phyloP scores from a whole-genome alignment of 2,797 vertebrate genomes.

The Kryptopterus vitreolus region DNA sequence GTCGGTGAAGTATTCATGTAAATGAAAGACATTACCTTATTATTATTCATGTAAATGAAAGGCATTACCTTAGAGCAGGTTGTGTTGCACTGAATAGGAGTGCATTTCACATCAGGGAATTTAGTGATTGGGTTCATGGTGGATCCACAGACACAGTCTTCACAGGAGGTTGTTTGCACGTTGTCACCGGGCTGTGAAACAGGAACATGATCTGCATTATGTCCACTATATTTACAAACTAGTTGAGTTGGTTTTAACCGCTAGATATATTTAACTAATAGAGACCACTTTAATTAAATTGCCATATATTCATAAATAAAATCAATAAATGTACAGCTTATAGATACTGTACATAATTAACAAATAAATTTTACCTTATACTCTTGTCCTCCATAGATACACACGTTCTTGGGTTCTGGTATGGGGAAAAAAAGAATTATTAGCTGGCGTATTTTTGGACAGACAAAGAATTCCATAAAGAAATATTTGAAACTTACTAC shows the following conservation, averaged over 20 bases:
- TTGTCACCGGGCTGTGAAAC: conserved; percentile 74
- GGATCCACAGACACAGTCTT: conserved; percentile 74
- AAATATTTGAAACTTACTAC: conserved; percentile 66
- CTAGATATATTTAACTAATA: background rate
- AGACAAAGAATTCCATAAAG: background rate
- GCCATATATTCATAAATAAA: background rate
- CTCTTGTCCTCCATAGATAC: conserved; percentile 69
- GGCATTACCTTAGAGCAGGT: conserved; percentile 72
- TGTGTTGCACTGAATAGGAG: conserved; percentile 67
- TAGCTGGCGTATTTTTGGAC: background rate
- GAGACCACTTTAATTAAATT: background rate
- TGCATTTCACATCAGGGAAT: conserved; percentile 72
- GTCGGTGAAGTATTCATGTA: background rate
- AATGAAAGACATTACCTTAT: conserved; percentile 60
- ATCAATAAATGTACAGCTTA: background rate
- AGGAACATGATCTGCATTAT: background rate
- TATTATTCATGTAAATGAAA: background rate
- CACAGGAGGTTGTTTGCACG: conserved; percentile 73
- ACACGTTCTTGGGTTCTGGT: conserved; percentile 67
- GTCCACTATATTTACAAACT: background rate
- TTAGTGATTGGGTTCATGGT: conserved; percentile 59
- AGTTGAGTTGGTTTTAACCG: background rate
- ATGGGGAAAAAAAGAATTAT: conserved; percentile 9
- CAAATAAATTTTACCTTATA: conserved; percentile 70
- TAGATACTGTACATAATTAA: background rate